phyloP scores from a whole-genome alignment of 2,888 invertebrate species.

The Xiphydria camelus region DNA sequence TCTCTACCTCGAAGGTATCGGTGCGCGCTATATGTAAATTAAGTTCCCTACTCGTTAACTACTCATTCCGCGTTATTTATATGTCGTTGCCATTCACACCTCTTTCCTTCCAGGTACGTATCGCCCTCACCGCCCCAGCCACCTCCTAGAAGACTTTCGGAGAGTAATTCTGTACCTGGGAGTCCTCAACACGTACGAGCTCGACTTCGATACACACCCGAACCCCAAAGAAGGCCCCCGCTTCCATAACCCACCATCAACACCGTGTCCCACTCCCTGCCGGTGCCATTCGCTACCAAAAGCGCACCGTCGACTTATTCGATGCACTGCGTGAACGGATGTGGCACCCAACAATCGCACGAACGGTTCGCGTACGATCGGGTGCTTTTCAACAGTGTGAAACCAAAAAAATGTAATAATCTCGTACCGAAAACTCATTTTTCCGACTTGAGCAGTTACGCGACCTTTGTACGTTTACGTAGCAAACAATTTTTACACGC shows the following conservation, averaged over 20 bases:
- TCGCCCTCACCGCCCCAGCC: conserved; percentile 67
- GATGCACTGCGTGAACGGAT: conserved; percentile 1
- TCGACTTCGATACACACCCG: conserved; percentile 60
- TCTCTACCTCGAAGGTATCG: conserved; percentile 54
- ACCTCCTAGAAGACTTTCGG: conserved; percentile 68
- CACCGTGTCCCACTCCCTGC: conserved; percentile 34
- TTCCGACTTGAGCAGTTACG: conserved; percentile 3
- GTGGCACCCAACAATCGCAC: background rate
- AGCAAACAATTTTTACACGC: conserved; percentile 13
- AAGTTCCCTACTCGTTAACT: background rate
- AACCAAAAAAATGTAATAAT: conserved; percentile 17
- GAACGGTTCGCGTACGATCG: conserved; percentile 2
- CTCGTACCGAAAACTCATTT: conserved; percentile 7
- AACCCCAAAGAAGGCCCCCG: conserved; percentile 56
- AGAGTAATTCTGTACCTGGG: conserved; percentile 70
- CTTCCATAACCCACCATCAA: conserved; percentile 47
- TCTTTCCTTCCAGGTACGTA: conserved; percentile 58
- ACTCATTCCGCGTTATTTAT: background rate
- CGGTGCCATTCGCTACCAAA: conserved; percentile 45
- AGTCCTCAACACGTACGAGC: conserved; percentile 71
- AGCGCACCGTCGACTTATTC: conserved; percentile 6
- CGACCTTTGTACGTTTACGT: background rate
- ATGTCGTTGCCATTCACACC: conserved; percentile 5
- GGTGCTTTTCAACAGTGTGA: conserved; percentile 17
- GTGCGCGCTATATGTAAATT: too few relatives aligned